These are phyloP conservation scores for Archegozetes longisetosus DNA, from an alignment of 1,140 invertebrate genomes.

Conservation along the genomic window DNA sequence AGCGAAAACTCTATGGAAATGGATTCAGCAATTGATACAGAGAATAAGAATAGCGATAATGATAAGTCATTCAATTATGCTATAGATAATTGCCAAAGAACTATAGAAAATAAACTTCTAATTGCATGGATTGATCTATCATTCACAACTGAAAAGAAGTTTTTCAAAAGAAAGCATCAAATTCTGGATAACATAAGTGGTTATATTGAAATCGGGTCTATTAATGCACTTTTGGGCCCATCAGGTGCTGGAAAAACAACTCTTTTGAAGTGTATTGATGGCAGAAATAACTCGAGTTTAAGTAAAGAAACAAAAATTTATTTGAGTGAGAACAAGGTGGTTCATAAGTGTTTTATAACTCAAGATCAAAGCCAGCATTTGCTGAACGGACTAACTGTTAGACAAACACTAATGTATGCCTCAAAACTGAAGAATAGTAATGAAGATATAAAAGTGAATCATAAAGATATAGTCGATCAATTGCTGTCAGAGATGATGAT, in stretches of 20 bases:
- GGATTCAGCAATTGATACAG: no score
- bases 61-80: no score
- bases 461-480: neutral
- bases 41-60: no score
- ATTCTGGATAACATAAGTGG: conserved; percentile 4
- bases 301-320: neutral
- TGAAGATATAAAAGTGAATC: neutral
- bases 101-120: no score
- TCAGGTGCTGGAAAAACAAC: no score
- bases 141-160: no score
- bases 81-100: no score
- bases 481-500: neutral
- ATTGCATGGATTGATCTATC: no score
- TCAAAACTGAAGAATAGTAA: conserved; percentile 6
- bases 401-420: neutral
- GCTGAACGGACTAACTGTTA: conserved; percentile 1
- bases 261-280: neutral
- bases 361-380: neutral
- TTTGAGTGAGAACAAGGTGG: neutral
- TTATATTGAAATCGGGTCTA: neutral
- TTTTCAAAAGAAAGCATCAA: neutral
- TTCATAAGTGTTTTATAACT: neutral
- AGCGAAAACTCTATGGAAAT: no score
- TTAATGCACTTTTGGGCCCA: conserved; percentile 20
- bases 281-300: neutral